Conservation (phyloP, 1,140 invertebrate genomes). For the Mylabris phalerata region DNA sequence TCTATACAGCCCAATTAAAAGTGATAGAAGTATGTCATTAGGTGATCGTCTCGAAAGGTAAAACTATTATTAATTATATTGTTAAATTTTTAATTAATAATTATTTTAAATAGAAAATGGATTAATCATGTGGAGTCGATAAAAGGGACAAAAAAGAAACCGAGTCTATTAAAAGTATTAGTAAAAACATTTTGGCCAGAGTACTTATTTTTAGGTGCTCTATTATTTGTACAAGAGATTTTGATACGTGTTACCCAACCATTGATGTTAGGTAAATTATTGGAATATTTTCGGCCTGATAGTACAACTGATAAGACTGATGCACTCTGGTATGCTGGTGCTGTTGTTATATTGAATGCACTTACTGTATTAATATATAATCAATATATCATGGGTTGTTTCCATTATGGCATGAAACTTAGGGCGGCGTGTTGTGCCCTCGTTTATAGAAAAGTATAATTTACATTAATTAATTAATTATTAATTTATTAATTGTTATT, state of each 20-base stretch:
- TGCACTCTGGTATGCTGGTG: slow-evolving; percentile 52
- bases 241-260: slow-evolving; percentile 41
- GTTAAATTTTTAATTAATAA: too few species aligned
- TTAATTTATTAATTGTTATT: not conserved
- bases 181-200: slow-evolving; percentile 42
- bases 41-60: slow-evolving; percentile 50
- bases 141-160: slow-evolving; percentile 30
- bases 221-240: slow-evolving; percentile 34
- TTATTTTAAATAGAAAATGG: slow-evolving; percentile 34
- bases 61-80: too few species aligned
- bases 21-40: slow-evolving; percentile 46
- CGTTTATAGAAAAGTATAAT: slow-evolving; percentile 57
- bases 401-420: slow-evolving; percentile 54
- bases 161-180: slow-evolving; percentile 42
- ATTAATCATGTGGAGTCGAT: slow-evolving; percentile 36
- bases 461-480: not conserved
- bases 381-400: slow-evolving; percentile 53
- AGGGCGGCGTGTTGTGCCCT: slow-evolving; percentile 57
- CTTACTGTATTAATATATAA: slow-evolving; percentile 50
- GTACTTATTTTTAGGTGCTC: slow-evolving; percentile 35
- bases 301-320: slow-evolving; percentile 37
- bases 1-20: slow-evolving; percentile 49
- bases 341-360: slow-evolving; percentile 49
- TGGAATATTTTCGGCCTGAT: slow-evolving; percentile 48
- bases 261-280: slow-evolving; percentile 48